Evolutionary conservation across 2,113 vertebrate genomes (phyloP).

Genomic region (Cynoglossus semilaevis): DNA sequence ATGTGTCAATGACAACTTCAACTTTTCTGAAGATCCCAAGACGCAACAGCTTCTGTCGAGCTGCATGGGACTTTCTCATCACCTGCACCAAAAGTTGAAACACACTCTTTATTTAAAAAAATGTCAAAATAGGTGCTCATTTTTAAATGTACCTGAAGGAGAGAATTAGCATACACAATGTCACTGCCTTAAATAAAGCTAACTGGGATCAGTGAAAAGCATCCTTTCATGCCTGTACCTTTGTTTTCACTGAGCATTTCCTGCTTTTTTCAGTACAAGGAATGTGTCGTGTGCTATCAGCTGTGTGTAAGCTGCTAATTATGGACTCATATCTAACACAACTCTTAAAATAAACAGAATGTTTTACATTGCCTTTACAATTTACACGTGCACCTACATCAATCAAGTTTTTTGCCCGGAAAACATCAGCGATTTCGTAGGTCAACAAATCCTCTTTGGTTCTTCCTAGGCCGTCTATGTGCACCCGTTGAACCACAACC

Average conservation of each 20-base stretch:
- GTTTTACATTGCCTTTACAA: neutral
- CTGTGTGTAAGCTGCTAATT: neutral
- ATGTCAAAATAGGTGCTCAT: too few species aligned
- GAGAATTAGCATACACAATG: too few species aligned
- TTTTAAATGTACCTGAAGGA: too few species aligned
- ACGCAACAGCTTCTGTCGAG: slow-evolving; percentile 90
- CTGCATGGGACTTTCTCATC: slow-evolving; percentile 92
- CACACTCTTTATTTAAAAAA: neutral
- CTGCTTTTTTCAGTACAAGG: too few species aligned
- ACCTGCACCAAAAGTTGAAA: slow-evolving; percentile 74
- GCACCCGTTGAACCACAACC: slow-evolving; percentile 93
- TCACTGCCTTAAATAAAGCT: too few species aligned
- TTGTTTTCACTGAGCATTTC: too few species aligned
- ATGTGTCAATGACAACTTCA: slow-evolving; percentile 93
- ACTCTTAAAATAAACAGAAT: too few species aligned
- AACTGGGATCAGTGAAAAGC: too few species aligned
- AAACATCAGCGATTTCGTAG: slow-evolving; percentile 89
- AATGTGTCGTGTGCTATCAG: neutral
- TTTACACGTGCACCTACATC: slow-evolving; percentile 73
- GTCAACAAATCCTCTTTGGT: slow-evolving; percentile 93
- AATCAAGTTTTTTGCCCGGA: slow-evolving; percentile 90
- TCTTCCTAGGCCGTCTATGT: slow-evolving; percentile 90
- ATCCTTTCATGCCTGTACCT: too few species aligned
- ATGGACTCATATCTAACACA: too few species aligned
- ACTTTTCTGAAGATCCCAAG: slow-evolving; percentile 93